Percentiles rank a stretch among this genome's conserved stretches.
Conservation (phyloP, 2,888 invertebrate genomes). For the Drosophila parthenogenetica region DNA sequence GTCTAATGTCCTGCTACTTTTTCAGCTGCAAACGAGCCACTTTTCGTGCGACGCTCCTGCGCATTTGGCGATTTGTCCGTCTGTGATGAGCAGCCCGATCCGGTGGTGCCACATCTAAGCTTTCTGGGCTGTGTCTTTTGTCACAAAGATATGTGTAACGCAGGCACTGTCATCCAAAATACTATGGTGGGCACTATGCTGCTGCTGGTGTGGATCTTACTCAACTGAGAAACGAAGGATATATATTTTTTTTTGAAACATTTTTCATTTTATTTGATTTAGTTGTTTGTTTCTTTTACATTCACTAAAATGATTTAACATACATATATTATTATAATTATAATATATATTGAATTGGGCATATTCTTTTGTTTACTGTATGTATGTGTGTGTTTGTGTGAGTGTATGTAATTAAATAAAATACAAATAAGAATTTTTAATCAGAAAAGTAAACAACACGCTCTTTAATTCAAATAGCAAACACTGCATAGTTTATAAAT, state of each 20-base stretch:
- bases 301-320: constrained; percentile 80
- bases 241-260: constrained; percentile 35
- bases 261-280: constrained; percentile 57
- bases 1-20: too few species aligned
- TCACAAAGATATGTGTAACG: constrained; percentile 70
- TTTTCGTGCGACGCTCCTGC: constrained; percentile 75
- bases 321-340: constrained; percentile 64
- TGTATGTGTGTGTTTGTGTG: constrained; percentile 45
- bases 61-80: constrained; percentile 65
- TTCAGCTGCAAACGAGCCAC: constrained; percentile 49
- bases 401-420: constrained; percentile 50
- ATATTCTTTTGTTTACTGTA: constrained; percentile 51
- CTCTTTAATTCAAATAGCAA: constrained; percentile 46
- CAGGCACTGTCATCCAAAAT: not conserved
- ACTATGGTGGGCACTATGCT: not conserved
- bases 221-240: constrained; percentile 1
- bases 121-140: constrained; percentile 69
- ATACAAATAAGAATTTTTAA: constrained; percentile 40
- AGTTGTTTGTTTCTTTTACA: constrained; percentile 61
- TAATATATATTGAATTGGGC: constrained; percentile 60
- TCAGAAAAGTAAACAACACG: constrained; percentile 46
- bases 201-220: not conserved
- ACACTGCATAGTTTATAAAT: constrained; percentile 41
- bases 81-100: constrained; percentile 71
- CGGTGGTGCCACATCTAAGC: constrained; percentile 59